Evolutionary conservation across 2,888 invertebrate genomes (phyloP), one percentile per base, ranked within the genome.

Genomic region (Allophyes oxyacanthae): DNA sequence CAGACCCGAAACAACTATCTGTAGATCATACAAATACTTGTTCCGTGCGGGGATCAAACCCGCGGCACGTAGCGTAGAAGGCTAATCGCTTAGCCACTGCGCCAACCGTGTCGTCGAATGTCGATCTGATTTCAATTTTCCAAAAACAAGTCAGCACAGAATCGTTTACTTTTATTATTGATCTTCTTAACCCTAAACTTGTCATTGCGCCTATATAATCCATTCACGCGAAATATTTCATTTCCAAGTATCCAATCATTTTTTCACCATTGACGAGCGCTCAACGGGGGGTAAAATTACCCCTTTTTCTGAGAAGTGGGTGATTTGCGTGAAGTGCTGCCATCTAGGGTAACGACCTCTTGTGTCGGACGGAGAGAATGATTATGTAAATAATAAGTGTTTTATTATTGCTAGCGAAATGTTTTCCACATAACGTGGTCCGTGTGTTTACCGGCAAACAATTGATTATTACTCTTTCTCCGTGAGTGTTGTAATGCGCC

Each of bases 191-290:
- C 28, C 36, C 14, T 20, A 48, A 53, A 59, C 48, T 57, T 28
- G 14, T 26, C 64, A 54, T 51, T 46, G 49, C 20, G 46, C 46
- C 45, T 34, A 36, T 59, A 13, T 26, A 34, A 42, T 58, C 42
- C 44, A 54, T 37, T 70, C 60, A 32, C 50, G 43, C 48, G 46
- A 33, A 64, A 71, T 40, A 58, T 61, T 65, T 68, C 51, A 71
- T 66, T 67, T 64, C 72, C 72, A 72, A 79, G 64, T 71, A 77
- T 69, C 56, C 70, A 69, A 65, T 78, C 66, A 75, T 78, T 79
- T 78, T 64, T 75, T 69, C 57, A 43, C 56, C 56, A 75, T 72
- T 65, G 67, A 72, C 53, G 64, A 63, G 58, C 61, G 64, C 38
- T 45, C 72, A 80, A 76, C 69, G 69, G 58, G 64, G 61, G 62